phyloP scores from a whole-genome alignment of 1,140 invertebrate genomes.

The Neodiprion lecontei region DNA sequence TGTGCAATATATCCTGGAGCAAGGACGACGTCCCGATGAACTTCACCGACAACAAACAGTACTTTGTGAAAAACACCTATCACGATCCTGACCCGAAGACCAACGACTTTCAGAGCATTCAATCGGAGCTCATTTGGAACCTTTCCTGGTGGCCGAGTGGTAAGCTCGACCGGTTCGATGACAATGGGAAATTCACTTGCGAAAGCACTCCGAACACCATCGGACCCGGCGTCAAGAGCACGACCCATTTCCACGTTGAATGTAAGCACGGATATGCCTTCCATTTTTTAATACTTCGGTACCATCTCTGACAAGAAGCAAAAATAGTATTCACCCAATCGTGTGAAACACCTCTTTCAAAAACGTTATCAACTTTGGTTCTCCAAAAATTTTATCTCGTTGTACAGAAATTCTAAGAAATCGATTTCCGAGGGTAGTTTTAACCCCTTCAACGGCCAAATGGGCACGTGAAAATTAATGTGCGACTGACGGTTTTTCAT shows the following conservation, averaged over 20 bases:
- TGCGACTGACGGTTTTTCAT: no score
- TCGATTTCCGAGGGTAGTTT: no score
- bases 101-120: slow-evolving; percentile 87
- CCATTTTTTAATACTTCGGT: slow-evolving; percentile 11
- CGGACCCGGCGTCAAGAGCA: slow-evolving; percentile 77
- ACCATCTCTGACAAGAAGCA: no score
- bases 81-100: slow-evolving; percentile 71
- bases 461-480: no score
- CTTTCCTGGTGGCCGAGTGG: slow-evolving; percentile 81
- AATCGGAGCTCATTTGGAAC: slow-evolving; percentile 84
- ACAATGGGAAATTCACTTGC: slow-evolving; percentile 87
- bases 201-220: slow-evolving; percentile 79
- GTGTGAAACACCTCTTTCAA: not conserved
- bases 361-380: no score
- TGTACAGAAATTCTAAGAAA: no score
- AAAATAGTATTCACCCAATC: not conserved
- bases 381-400: no score
- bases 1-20: slow-evolving; percentile 84
- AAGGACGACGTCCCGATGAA: slow-evolving; percentile 75
- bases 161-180: slow-evolving; percentile 75
- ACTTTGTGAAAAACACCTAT: slow-evolving; percentile 71
- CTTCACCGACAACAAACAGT: slow-evolving; percentile 67
- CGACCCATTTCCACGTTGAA: slow-evolving; percentile 84
- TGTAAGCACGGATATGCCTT: slow-evolving; percentile 70
- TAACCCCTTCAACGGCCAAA: no score